Evolutionary conservation across 2,797 vertebrate species (phyloP), one percentile per base, ranked within the genome.

Genomic region (Hydrophis major): DNA sequence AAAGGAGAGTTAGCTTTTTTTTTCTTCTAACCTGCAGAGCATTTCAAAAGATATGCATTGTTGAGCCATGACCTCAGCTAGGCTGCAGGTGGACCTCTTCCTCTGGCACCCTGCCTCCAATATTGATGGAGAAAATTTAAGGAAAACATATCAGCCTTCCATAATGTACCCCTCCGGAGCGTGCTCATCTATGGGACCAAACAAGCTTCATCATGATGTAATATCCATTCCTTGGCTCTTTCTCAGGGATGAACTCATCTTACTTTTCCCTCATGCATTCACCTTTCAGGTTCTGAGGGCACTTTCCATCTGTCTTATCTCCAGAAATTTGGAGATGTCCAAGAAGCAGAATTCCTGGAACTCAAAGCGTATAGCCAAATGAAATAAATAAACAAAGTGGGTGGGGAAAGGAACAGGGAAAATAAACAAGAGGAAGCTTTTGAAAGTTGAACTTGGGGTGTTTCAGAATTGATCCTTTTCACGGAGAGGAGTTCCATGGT

Each of bases 211-310:
- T 92, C 95, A 92, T 92, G 93, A 94, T 55, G 94, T 90, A 20
- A 66, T 94, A 88, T 83, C 89, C 69, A 1, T 60, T 86, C 63
- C 94, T 95, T 89, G 63, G 89, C 37, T 8, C 28, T 93, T 50
- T 50, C 90, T 93, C 93, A 95, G 1, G 28, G 87, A 92, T 92
- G 92, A 95, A 20, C 88, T 95, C 93, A 11, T 25, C 93, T 89
- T 7, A 10, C 32, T 89, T 95, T 25, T 94, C 93, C 90, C 94
- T 88, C 63, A 5, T 37, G 90, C 60, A 74, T 78, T 94, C 88
- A 20, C 90, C 94, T 94, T 95, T 93, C 87, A 1, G 57, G 91
- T 74, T 20, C 57, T 42, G 63, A 1, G 0, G 88, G 2, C 0
- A 0, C 66, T 92, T 91, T 92, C 93, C 89, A 25, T 27, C 90